Conservation (phyloP, 2,113 vertebrate genomes). For the Pluvianellus socialis region DNA sequence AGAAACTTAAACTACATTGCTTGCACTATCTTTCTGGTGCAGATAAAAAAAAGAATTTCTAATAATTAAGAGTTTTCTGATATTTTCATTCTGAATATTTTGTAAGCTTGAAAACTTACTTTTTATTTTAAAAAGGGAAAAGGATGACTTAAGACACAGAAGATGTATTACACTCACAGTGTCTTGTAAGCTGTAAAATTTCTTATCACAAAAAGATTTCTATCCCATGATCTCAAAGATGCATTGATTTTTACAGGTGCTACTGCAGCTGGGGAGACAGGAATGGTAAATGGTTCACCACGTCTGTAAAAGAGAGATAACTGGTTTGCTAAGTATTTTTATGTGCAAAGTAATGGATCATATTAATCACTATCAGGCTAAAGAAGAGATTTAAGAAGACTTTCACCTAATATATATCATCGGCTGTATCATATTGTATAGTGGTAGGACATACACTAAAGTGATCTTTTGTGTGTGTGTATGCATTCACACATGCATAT, state of each 20-base stretch:
- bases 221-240: background rate
- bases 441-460: background rate
- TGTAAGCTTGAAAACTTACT: background rate
- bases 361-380: background rate
- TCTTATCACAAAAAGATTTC: conserved; percentile 25
- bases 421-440: background rate
- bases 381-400: background rate
- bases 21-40: background rate
- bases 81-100: background rate
- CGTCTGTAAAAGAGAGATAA: background rate
- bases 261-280: background rate
- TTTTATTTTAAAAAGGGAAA: background rate
- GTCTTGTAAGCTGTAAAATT: background rate
- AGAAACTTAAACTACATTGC: background rate
- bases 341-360: background rate
- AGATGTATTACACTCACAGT: background rate
- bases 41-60: background rate
- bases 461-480: background rate
- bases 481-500: background rate
- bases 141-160: background rate
- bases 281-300: background rate
- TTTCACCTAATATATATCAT: background rate
- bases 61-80: background rate
- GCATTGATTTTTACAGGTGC: background rate
- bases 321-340: conserved; percentile 3